Percentiles rank a stretch among this genome's conserved stretches.
Evolutionary conservation across 2,888 invertebrate genomes (phyloP).

Genomic region (Encarsia formosa): DNA sequence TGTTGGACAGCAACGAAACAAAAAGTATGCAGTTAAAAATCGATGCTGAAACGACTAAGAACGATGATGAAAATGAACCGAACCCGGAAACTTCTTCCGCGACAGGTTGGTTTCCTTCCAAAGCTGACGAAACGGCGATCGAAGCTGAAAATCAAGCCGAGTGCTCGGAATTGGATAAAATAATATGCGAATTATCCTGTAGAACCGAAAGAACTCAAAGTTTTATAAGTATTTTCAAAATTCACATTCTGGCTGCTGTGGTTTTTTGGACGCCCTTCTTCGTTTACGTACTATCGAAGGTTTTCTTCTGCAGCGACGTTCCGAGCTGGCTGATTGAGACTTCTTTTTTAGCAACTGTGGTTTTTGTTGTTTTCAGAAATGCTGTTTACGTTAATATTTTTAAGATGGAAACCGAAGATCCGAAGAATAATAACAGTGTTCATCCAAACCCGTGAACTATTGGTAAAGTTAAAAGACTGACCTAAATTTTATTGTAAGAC

Average conservation of each 20-base stretch:
- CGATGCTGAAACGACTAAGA: not conserved
- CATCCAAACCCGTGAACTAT: too few species aligned
- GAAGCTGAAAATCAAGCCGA: not conserved
- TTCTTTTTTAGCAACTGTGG: conserved; percentile 28
- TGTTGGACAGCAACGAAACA: conserved; percentile 3
- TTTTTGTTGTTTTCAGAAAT: conserved; percentile 30
- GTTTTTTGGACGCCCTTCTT: conserved; percentile 35
- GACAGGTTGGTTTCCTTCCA: conserved; percentile 3
- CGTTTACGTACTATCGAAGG: conserved; percentile 31
- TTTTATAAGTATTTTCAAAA: conserved; percentile 26
- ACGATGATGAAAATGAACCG: not conserved
- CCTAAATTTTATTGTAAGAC: too few species aligned
- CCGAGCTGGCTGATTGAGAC: conserved; percentile 32
- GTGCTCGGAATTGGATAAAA: conserved; percentile 1
- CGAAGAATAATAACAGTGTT: conserved; percentile 24
- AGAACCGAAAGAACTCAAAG: conserved; percentile 8
- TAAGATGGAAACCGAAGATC: conserved; percentile 12
- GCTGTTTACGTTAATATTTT: conserved; percentile 30
- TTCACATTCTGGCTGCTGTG: conserved; percentile 28
- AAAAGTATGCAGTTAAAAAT: not conserved
- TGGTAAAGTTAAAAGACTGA: too few species aligned
- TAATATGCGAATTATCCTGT: not conserved
- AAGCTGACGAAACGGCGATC: not conserved
- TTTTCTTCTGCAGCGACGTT: conserved; percentile 31
- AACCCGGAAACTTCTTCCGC: not conserved